Base-by-base conservation (phyloP, 2,113 vertebrate species). In the Phalacrocorax brasilianus region DNA sequence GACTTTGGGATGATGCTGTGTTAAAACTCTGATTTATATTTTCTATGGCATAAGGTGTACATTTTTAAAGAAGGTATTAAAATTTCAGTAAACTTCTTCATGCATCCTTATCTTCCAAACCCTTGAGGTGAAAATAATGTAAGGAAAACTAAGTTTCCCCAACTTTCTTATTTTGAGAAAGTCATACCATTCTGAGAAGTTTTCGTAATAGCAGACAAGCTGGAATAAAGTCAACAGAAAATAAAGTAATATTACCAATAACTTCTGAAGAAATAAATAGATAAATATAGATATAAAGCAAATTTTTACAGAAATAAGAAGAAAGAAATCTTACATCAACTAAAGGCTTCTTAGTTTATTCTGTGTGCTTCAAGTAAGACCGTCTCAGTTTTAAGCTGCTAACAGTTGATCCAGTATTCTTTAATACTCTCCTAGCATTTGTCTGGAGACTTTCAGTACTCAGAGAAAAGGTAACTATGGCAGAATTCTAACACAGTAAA, bases 61-160 rank as follows among this genome's bases (percentile, higher is more conserved):
- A 87, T 88, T 86, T 96, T 95, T 92, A 76, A 91, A 81, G 65
- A 59, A 35, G 32, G 3, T 35, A 87, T 85, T 91, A 91, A 95
- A 92, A 7, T 91, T 95, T 89, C 92, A 49, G 6, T 75, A n/a
- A 93, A 90, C n/a, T 68, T 75, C 45, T 90, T 81, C 68, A 45
- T 58, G 30, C 45, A 62, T 72, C n/a, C 45, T 66, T 93, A 53
- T 62, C 62, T 85, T 79, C 33, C 38, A 61, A 62, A 45, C 33
- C n/a, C 38, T 85, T 52, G 35, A 93, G 40, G 28, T 72, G 53
- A 66, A 78, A 85, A 56, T 27, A 61, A 6, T 40, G 19, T 74
- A 14, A 20, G 33, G 16, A 55, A 76, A 71, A 27, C 1, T 8
- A 45, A 42, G 38, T 38, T 38, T 38, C 12, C 13, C 14, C 26